Evolutionary conservation across 2,888 invertebrate species (phyloP), one percentile per base, ranked within the genome.

Genomic region (Odontothrips loti): DNA sequence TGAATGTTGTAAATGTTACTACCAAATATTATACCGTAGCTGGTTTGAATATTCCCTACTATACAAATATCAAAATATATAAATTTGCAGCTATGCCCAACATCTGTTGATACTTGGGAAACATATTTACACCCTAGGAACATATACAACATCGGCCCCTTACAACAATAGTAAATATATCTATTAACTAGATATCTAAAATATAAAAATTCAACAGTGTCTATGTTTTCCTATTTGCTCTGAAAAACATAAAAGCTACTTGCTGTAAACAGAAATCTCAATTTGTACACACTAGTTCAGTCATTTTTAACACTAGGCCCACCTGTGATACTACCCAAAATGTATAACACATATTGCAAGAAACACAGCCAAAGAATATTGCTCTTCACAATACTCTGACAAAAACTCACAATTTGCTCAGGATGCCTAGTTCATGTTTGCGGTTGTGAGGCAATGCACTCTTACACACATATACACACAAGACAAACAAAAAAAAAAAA

Each of bases 1-100:
- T 58, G 23, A 75, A 75, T 27, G 27, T 75, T 75, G 68, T 75
- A 23, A 75, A 27, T 75, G 23, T 75, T 75, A 75, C 27, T 12
- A 27, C 68, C 27, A 75, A 27, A 27, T 27, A 75, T 75, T 75
- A 75, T 27, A 75, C 9, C 27, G 12, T 27, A 75, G 12, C 23
- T 27, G 68, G 68, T 12, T 75, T 75, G 68, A 27, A 23, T 75
- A 75, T 75, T 75, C 23, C 23, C 68, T 75, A 75, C 68, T 75
- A 75, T 75, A 75, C 68, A 75, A 75, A 75, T 75, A 75, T 75
- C 68, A 75, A 75, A 75, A 75, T 75, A 75, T 75, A 75, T 75
- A 75, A 75, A 75, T 75, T 75, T 75, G 68, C 23, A 27, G 68
- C 68, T 27, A 68, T 23, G 23, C 23, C 68, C n/a, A 23, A n/a